Evolutionary conservation across 2,797 vertebrate genomes (phyloP).

Genomic region (Melanotaenia nigrans): DNA sequence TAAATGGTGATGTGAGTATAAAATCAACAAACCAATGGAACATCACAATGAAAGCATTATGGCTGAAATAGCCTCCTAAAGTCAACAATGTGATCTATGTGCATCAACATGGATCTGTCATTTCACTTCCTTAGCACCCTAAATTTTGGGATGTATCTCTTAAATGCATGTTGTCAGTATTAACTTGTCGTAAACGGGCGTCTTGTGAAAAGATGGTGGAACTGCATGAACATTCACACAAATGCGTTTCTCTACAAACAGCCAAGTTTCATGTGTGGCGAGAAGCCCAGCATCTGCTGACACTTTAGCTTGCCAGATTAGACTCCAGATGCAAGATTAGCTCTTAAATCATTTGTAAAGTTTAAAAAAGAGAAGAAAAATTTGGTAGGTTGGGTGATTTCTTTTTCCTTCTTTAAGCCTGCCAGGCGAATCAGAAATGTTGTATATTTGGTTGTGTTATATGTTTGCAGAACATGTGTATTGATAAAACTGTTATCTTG

Average conservation of each 20-base stretch:
- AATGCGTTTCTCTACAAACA: slow-evolving; percentile 49
- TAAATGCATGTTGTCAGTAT: slow-evolving; percentile 61
- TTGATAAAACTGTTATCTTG: not conserved
- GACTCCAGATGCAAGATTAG: slow-evolving; percentile 14
- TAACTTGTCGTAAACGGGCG: slow-evolving; percentile 59
- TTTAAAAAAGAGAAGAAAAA: slow-evolving; percentile 26
- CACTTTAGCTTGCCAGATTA: slow-evolving; percentile 31
- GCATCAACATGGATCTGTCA: slow-evolving; percentile 45
- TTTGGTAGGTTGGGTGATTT: not conserved
- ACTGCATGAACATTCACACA: slow-evolving; percentile 70
- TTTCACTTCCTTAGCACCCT: slow-evolving; percentile 48
- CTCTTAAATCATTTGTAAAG: slow-evolving; percentile 31
- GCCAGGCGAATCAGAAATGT: not conserved
- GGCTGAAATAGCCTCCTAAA: slow-evolving; percentile 58
- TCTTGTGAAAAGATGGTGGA: slow-evolving; percentile 39
- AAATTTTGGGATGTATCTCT: slow-evolving; percentile 57
- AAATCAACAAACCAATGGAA: slow-evolving; percentile 44
- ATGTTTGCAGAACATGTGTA: not conserved
- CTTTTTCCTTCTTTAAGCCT: not conserved
- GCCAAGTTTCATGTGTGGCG: slow-evolving; percentile 64
- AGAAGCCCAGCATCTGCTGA: slow-evolving; percentile 51
- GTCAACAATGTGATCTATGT: slow-evolving; percentile 48
- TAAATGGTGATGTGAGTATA: slow-evolving; percentile 31
- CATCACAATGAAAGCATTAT: slow-evolving; percentile 59
- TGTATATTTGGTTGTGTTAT: not conserved